Evolutionary conservation across 2,888 invertebrate genomes (phyloP), one percentile per base, ranked within the genome.

Genomic region (Dryococelus australis): DNA sequence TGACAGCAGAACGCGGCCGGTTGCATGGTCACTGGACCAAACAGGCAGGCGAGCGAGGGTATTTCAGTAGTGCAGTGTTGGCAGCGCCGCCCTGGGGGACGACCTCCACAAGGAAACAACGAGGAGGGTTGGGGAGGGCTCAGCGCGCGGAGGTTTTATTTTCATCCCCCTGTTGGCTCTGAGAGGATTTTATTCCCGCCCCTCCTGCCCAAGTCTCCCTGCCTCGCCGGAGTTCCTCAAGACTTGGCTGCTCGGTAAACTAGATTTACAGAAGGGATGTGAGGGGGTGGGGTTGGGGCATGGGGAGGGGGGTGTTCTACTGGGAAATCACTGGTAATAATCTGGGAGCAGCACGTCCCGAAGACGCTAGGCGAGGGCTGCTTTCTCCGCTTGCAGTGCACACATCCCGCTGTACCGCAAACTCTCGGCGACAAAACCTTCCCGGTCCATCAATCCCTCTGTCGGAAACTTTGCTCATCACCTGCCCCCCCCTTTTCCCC

Each of bases 291-390:
- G 5, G 16, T 16, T 12, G 65, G 65, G 65, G 10, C 20, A 9
- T 6, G 6, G 20, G 65, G 24, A 16, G 20, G 65, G 65, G 16
- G 65, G n/a, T 16, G 20, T 65, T 65, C 65, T 65, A 65, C 65
- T 65, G 65, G 65, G 65, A 65, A 65, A 65, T 65, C 65, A 65
- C 65, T 65, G 65, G 65, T 65, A 65, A 65, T 65, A 65, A 65
- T 65, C 65, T n/a, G 65, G 65, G 65, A 65, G n/a, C 65, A 24
- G 65, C 65, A 65, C 24, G 65, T 65, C 24, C 28, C 43, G 27
- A 53, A 28, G 65, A 35, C 27, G 10, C 43, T 5, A 16, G 43
- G 12, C 43, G 26, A 16, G 43, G 12, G 87, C 43, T 24, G 16
- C 20, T 13, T 26, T 35, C 35, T 35, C 47, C 47, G 47, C 47